These are phyloP conservation scores for Nerophis ophidion DNA, from an alignment of 2,113 vertebrate genomes.

Conservation along the genomic window DNA sequence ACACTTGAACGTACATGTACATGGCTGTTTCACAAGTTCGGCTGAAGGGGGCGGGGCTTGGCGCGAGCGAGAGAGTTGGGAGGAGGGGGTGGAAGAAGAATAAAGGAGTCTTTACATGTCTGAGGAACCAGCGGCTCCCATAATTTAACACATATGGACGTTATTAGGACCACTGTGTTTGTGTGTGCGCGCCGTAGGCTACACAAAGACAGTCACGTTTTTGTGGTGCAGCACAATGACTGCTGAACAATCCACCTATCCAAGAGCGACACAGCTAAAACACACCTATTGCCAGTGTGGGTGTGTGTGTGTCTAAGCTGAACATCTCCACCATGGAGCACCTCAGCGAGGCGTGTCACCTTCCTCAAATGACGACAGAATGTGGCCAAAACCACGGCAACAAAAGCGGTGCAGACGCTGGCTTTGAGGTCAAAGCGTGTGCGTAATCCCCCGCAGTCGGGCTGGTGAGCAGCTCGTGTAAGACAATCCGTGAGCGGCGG, in stretches of 20 bases:
- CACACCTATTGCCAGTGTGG: constrained; percentile 4
- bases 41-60: constrained; percentile 4
- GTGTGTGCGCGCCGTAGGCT: constrained; percentile 34
- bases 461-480: constrained; percentile 37
- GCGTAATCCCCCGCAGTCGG: constrained; percentile 31
- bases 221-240: constrained; percentile 53
- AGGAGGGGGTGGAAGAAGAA: constrained; percentile 35
- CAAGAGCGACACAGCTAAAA: constrained; percentile 29
- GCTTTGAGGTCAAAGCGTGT: constrained; percentile 38
- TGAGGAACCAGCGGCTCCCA: constrained; percentile 64
- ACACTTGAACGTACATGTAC: neutral
- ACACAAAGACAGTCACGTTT: constrained; percentile 60
- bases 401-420: neutral
- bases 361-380: neutral
- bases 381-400: neutral
- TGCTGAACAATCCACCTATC: constrained; percentile 33
- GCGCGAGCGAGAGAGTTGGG: constrained; percentile 12
- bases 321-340: constrained; percentile 7
- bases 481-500: constrained; percentile 41
- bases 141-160: constrained; percentile 70
- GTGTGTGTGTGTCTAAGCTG: constrained; percentile 45
- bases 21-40: constrained; percentile 23
- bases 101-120: constrained; percentile 67
- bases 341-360: neutral
- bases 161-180: constrained; percentile 55